Evolutionary conservation across 2,797 vertebrate species (phyloP).

Genomic region (Emydoidea blandingii): DNA sequence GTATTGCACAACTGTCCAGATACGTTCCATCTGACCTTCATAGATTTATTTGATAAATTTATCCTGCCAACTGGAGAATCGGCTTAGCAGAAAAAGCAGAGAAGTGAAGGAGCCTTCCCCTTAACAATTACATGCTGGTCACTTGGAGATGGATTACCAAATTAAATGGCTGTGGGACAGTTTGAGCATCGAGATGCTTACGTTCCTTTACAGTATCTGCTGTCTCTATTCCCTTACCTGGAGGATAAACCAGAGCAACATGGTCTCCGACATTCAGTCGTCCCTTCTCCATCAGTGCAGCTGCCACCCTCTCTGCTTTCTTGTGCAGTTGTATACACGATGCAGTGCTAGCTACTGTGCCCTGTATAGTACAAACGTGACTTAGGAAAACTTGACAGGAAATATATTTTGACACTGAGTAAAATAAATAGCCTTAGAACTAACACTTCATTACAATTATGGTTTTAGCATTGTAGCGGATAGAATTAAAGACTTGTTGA

Average conservation of each 20-base stretch:
- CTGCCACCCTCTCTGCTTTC: constrained; percentile 91
- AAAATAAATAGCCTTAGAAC: not conserved
- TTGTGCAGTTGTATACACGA: constrained; percentile 95
- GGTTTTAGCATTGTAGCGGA: not conserved
- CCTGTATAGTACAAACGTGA: constrained; percentile 78
- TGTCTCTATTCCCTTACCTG: constrained; percentile 78
- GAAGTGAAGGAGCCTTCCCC: not conserved
- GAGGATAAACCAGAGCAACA: constrained; percentile 94
- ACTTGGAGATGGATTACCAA: not conserved
- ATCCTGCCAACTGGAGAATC: not conserved
- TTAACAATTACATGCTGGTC: not conserved
- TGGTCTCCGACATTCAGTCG: constrained; percentile 92
- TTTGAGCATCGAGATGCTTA: not conserved
- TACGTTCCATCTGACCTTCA: not conserved
- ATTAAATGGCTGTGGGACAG: not conserved
- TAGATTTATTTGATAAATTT: not conserved
- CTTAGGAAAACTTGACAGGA: not conserved
- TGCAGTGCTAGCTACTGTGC: constrained; percentile 90
- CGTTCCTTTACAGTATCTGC: not conserved
- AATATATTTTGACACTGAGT: not conserved
- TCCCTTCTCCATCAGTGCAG: constrained; percentile 88
- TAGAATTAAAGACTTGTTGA: not conserved
- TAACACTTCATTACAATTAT: not conserved
- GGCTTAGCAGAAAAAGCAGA: not conserved
- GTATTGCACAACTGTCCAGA: not conserved